These are phyloP conservation scores for Perdita meconis DNA, from an alignment of 2,888 invertebrate genomes.

Conservation along the genomic window DNA sequence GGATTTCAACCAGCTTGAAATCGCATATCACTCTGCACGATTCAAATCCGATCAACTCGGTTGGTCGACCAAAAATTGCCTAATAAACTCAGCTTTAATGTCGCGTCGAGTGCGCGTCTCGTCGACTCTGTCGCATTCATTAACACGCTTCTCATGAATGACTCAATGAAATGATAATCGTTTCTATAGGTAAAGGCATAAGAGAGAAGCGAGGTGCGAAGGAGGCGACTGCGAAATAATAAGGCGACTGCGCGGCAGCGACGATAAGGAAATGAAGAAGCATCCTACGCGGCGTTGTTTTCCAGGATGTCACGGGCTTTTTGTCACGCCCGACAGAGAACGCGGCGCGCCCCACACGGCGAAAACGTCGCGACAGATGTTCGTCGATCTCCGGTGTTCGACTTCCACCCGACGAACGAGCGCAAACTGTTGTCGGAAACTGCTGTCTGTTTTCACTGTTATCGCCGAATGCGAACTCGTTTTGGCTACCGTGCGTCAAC, in stretches of 20 bases:
- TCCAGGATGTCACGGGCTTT: conserved; percentile 63
- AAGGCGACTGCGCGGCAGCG: conserved; percentile 1
- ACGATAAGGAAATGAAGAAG: conserved; percentile 54
- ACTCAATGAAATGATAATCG: too few relatives aligned
- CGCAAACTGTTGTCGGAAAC: conserved; percentile 26
- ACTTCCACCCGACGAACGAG: conserved; percentile 29
- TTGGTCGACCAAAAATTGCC: too few relatives aligned
- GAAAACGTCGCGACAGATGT: conserved; percentile 69
- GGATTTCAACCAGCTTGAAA: too few relatives aligned
- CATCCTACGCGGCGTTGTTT: conserved; percentile 48
- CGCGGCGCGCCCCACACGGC: conserved; percentile 67
- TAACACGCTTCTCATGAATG: too few relatives aligned
- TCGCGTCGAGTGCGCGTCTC: too few relatives aligned
- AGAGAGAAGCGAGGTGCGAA: neutral
- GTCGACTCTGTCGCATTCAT: too few relatives aligned
- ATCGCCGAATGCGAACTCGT: too few relatives aligned
- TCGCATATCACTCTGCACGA: too few relatives aligned
- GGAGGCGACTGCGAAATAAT: neutral
- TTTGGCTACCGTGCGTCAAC: too few relatives aligned
- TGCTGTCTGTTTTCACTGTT: conserved; percentile 46
- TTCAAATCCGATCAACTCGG: too few relatives aligned
- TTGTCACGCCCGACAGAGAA: conserved; percentile 59
- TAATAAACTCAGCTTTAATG: too few relatives aligned
- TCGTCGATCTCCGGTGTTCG: conserved; percentile 46
- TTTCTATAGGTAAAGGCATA: too few relatives aligned